A percentile compares a stretch with the other conserved stretches of the same genome.
Conservation (phyloP, 2,888 invertebrate genomes). For the Tenthredo notha region DNA sequence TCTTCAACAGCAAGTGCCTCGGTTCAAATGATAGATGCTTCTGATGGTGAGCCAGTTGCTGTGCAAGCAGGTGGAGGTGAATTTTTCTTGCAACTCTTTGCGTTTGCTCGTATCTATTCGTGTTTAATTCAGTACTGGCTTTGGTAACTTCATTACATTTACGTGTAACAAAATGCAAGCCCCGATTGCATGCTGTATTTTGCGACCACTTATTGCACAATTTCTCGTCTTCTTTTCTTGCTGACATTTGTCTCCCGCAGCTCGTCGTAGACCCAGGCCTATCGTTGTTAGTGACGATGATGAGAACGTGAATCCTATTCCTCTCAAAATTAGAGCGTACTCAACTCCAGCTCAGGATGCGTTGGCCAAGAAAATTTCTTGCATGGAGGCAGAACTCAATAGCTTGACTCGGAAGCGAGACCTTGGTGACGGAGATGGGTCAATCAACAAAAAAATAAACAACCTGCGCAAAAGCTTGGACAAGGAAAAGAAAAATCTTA, state of each 20-base stretch:
- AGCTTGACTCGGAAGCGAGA: constrained; percentile 4
- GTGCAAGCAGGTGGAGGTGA: constrained; percentile 24
- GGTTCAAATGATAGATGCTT: constrained; percentile 9
- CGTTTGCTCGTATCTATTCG: background rate
- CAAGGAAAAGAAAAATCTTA: constrained; percentile 5
- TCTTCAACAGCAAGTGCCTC: background rate
- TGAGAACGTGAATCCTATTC: constrained; percentile 17
- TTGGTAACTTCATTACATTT: constrained; percentile 6
- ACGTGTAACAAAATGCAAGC: constrained; percentile 20
- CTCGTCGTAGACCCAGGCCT: constrained; percentile 21
- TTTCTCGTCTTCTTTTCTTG: background rate
- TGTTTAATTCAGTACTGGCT: constrained; percentile 11
- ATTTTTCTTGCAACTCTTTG: constrained; percentile 20
- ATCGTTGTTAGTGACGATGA: constrained; percentile 14
- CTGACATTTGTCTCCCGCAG: constrained; percentile 24
- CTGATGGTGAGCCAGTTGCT: constrained; percentile 21
- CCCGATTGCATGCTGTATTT: constrained; percentile 8
- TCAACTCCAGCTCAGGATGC: constrained; percentile 24
- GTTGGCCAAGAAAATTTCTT: constrained; percentile 21
- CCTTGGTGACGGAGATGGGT: background rate
- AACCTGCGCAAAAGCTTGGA: constrained; percentile 14
- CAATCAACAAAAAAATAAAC: background rate
- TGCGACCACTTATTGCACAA: constrained; percentile 7
- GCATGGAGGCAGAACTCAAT: constrained; percentile 24
- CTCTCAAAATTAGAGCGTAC: constrained; percentile 9